A percentile compares a stretch with the other conserved stretches of the same genome.
Evolutionary conservation across 2,113 vertebrate genomes (phyloP).

Genomic region (Hucho hucho): DNA sequence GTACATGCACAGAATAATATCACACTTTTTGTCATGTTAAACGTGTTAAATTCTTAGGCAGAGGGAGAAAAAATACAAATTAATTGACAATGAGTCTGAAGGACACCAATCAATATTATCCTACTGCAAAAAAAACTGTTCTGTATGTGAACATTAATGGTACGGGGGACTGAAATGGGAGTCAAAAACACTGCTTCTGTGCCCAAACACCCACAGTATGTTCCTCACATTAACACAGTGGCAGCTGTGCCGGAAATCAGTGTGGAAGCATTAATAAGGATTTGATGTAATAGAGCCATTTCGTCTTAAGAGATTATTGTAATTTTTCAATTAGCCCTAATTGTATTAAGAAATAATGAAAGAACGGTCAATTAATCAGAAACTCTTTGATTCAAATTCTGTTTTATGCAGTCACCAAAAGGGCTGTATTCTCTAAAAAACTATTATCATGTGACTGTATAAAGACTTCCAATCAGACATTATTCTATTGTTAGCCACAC

Average conservation of each 20-base stretch:
- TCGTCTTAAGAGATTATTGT: slow-evolving; percentile 33
- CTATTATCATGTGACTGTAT: background rate
- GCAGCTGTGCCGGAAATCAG: slow-evolving; percentile 35
- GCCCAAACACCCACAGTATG: background rate
- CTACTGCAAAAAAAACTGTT: too few relatives aligned
- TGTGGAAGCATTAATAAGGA: slow-evolving; percentile 29
- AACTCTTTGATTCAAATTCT: slow-evolving; percentile 14
- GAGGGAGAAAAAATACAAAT: too few relatives aligned
- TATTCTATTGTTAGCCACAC: too few relatives aligned
- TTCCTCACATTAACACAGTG: slow-evolving; percentile 19
- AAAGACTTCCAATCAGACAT: too few relatives aligned
- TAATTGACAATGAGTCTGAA: too few relatives aligned
- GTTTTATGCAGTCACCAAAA: slow-evolving; percentile 15
- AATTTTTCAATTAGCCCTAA: slow-evolving; percentile 45
- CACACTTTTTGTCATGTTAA: too few relatives aligned
- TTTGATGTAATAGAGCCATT: slow-evolving; percentile 37
- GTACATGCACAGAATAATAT: too few relatives aligned
- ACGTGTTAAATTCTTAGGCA: too few relatives aligned
- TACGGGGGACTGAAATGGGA: background rate
- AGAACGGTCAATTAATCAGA: slow-evolving; percentile 33
- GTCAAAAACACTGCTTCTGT: background rate
- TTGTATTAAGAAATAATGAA: slow-evolving; percentile 36
- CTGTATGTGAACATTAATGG: too few relatives aligned
- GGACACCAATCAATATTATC: too few relatives aligned
- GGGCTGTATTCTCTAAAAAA: too few relatives aligned